Percentiles rank a stretch among this genome's conserved stretches.
Conservation (phyloP, 2,888 invertebrate genomes). For the Cephalotes varians region DNA sequence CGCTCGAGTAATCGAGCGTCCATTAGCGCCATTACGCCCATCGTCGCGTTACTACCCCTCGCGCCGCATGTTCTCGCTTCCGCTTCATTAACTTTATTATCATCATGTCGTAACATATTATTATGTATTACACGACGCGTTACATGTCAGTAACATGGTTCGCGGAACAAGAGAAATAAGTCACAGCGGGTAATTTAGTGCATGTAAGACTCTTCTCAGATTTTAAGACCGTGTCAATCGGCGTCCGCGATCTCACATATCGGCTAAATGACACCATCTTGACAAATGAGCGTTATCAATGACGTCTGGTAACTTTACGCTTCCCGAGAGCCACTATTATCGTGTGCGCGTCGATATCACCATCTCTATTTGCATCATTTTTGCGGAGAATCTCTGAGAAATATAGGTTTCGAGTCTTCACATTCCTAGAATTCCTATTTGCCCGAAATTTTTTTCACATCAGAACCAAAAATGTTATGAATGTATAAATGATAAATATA, state of each 20-base stretch:
- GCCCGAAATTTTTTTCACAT: background rate
- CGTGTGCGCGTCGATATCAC: conserved; percentile 5
- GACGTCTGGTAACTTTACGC: conserved; percentile 41
- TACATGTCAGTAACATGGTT: conserved; percentile 27
- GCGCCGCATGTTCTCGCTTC: conserved; percentile 45
- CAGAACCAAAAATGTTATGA: background rate
- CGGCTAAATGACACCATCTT: conserved; percentile 53
- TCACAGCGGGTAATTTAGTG: conserved; percentile 63
- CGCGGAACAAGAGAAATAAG: conserved; percentile 60
- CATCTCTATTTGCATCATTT: background rate
- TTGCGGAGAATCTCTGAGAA: background rate
- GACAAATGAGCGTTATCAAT: conserved; percentile 63
- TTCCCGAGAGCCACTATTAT: conserved; percentile 40
- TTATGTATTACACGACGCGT: conserved; percentile 62
- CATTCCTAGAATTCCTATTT: conserved; percentile 8
- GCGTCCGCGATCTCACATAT: conserved; percentile 53
- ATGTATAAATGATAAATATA: background rate
- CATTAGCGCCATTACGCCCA: conserved; percentile 52
- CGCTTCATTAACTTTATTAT: conserved; percentile 52
- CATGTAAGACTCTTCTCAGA: conserved; percentile 52
- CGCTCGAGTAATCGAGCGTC: conserved; percentile 51
- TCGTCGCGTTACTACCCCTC: conserved; percentile 42
- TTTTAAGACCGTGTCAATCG: conserved; percentile 58
- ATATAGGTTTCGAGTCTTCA: background rate
- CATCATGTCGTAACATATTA: conserved; percentile 65